Evolutionary conservation across 1,140 invertebrate species (phyloP).

Genomic region (Drosophila sp.): DNA sequence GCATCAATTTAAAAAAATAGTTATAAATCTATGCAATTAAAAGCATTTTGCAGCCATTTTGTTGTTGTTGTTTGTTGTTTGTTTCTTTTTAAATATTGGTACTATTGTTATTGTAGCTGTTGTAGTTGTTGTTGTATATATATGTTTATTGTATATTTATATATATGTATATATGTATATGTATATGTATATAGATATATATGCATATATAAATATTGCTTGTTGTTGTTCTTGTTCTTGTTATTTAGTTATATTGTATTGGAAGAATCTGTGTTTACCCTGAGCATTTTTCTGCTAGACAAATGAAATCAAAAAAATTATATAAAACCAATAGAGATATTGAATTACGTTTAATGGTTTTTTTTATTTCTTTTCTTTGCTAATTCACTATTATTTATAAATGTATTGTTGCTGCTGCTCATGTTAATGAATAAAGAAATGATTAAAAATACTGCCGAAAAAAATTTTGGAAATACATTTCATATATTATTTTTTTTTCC

Average conservation of each 20-base stretch:
- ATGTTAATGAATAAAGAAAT: constrained; percentile 37
- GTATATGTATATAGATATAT: constrained; percentile 45
- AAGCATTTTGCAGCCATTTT: constrained; percentile 50
- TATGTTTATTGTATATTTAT: constrained; percentile 53
- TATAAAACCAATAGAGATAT: constrained; percentile 26
- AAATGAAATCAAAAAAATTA: constrained; percentile 55
- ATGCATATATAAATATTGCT: constrained; percentile 73
- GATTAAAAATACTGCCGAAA: constrained; percentile 64
- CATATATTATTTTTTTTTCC: constrained; percentile 38
- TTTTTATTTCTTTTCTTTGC: constrained; percentile 9
- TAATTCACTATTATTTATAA: constrained; percentile 7
- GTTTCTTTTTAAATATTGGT: constrained; percentile 65
- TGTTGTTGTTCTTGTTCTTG: constrained; percentile 45
- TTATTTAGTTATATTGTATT: constrained; percentile 77
- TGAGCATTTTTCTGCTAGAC: constrained; percentile 81
- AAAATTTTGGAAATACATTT: constrained; percentile 35
- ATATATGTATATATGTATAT: constrained; percentile 49
- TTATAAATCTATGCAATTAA: constrained; percentile 24
- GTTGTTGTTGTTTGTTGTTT: constrained; percentile 47
- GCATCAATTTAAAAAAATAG: constrained; percentile 46
- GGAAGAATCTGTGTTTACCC: constrained; percentile 82
- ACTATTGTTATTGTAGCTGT: constrained; percentile 68
- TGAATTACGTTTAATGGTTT: constrained; percentile 27
- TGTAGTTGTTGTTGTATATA: constrained; percentile 53
- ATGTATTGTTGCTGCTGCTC: constrained; percentile 22